Conservation (phyloP, 2,113 vertebrate species). For the Sterrhoptilus dennistouni region DNA sequence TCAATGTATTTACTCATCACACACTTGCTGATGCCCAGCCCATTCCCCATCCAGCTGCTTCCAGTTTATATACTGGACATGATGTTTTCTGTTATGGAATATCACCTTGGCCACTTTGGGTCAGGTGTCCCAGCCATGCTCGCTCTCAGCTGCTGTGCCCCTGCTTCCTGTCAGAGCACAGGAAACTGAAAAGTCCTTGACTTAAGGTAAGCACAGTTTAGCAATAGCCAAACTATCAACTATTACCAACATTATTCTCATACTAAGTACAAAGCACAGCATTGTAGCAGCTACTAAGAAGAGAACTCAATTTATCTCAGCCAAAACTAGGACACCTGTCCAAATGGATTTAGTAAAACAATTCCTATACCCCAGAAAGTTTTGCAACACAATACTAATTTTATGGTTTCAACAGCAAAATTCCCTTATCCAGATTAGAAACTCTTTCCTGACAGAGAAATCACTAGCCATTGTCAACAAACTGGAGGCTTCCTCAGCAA, state of each 20-base stretch:
- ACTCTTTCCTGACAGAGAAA: neutral
- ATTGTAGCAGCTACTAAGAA: neutral
- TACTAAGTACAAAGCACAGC: neutral
- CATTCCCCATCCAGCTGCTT: neutral
- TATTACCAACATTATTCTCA: neutral
- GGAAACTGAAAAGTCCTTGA: neutral
- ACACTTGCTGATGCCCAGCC: neutral
- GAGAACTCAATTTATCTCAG: neutral
- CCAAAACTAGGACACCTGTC: rapidly evolving
- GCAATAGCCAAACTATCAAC: neutral
- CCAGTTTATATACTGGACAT: neutral
- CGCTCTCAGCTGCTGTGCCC: neutral
- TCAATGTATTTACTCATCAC: neutral
- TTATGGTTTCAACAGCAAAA: neutral
- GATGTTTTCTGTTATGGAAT: rapidly evolving
- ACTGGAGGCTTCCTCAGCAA: neutral
- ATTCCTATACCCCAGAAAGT: neutral
- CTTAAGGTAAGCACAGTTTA: neutral
- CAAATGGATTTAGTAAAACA: neutral
- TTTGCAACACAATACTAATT: neutral
- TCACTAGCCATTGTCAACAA: neutral
- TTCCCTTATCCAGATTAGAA: neutral
- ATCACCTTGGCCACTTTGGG: rapidly evolving
- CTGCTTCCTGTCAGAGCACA: neutral
- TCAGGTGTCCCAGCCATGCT: neutral